phyloP scores from a whole-genome alignment of 2,113 vertebrate species.

The Brevimyrus niger region DNA sequence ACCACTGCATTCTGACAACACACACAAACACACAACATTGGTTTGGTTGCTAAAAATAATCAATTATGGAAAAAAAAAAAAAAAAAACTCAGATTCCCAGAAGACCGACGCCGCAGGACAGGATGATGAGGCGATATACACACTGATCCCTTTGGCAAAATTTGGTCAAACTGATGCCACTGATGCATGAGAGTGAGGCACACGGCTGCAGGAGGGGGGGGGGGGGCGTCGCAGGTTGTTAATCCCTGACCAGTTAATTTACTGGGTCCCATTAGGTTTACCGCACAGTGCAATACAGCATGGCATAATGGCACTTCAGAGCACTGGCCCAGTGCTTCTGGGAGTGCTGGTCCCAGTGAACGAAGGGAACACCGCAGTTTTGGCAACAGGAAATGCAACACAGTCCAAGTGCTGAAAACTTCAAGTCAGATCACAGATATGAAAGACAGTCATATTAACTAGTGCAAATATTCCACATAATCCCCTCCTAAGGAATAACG shows the following conservation, averaged over 20 bases:
- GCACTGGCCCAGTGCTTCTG: neutral
- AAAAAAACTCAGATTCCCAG: neutral
- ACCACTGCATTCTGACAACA: neutral
- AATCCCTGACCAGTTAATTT: neutral
- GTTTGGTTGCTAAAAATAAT: neutral
- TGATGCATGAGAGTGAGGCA: neutral
- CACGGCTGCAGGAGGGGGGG: neutral
- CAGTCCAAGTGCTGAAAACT: neutral
- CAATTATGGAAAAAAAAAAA: neutral
- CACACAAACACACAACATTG: neutral
- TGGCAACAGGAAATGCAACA: neutral
- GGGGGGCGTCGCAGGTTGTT: no score
- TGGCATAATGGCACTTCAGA: neutral
- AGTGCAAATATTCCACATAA: neutral
- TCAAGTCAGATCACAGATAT: neutral
- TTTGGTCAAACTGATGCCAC: neutral
- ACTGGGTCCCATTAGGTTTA: neutral
- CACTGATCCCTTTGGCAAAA: neutral
- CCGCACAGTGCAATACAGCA: neutral
- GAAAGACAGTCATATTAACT: neutral
- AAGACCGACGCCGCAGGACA: neutral
- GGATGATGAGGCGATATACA: neutral
- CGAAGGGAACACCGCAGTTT: neutral
- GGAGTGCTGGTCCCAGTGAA: neutral
- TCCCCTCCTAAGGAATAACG: neutral